Evolutionary conservation across 2,797 vertebrate genomes (phyloP), one percentile per base, ranked within the genome.

Genomic region (Valencia hispanica): DNA sequence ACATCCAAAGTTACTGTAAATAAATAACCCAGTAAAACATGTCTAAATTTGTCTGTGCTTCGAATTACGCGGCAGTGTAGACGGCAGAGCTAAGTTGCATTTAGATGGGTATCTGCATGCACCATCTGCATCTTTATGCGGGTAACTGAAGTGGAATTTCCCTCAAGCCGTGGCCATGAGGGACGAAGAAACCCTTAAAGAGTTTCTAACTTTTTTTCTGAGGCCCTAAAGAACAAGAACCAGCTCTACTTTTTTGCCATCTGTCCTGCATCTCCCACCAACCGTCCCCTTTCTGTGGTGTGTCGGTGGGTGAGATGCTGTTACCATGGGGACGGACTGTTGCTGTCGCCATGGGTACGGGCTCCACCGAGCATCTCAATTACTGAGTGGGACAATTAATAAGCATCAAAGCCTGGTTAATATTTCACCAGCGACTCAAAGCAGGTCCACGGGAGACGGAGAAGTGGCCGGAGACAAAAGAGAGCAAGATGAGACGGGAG

Each of bases 331-430:
- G 89, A 92, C 83, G 51, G 84, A 80, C 89, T 91, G 92, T 90
- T 86, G 85, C 70, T 45, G 88, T 94, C 91, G 59, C 93, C 91
- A 93, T 94, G 88, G 93, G 85, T 90, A 94, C 87, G 80, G 83
- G 91, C 89, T 90, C 89, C 74, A 45, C 83, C 66, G 81, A 91
- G 90, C 91, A 89, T 92, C 93, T 93, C 91, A 93, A 92, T 93
- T 90, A 93, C 92, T 83, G 89, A 85, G 87, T 73, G 86, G 89
- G 88, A 85, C 91, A 94, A 94, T 94, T 94, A 94, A 93, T 94
- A 93, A 93, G 91, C 93, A 94, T 94, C 93, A 94, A 92, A 91
- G 90, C 83, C 89, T 92, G 86, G 93, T 94, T 93, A 94, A 94
- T 94, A 92, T 93, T 94, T 93, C 89, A 93, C 91, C 73, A 51